Base-by-base conservation (phyloP, 2,113 vertebrate species). In the Myrmecophaga tridactyla region DNA sequence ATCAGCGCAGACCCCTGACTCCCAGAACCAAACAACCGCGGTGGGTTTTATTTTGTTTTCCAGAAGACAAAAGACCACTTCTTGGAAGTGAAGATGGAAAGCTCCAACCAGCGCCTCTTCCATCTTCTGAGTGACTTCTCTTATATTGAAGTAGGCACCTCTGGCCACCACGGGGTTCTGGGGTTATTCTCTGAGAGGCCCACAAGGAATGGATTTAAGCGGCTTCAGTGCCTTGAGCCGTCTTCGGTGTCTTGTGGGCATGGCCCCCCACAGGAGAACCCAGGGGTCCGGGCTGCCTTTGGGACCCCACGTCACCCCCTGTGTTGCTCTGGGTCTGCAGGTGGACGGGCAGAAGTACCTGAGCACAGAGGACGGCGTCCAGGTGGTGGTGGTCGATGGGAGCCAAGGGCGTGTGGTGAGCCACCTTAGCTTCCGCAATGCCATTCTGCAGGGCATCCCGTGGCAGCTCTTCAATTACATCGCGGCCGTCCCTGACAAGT, bases 111-210 rank as follows among this genome's bases (percentile, higher is more conserved):
- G 39, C 99, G 99, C 63, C 99, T 99, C 97, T 99, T 99, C 97
- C 99, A 99, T 97, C 99, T 99, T 39, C 98, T 98, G 93, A 99
- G 99, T n/a, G 99, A 99, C 96, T 99, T 99, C 56, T 98, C 99
- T 7, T 99, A 99, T 70, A 98, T 98, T 29, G 98, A 99, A 98
- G 99, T 99, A 97, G 94, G 97, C 5, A 27, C 6, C 43, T 29
- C 8, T 1, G 23, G 48, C 12, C 69, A 9, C 36, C 8, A 18
- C 3, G 0, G 2, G 0, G 12, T 2, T 14, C 1, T 0, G 4
- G 56, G 23, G 31, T 27, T 60, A 15, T 62, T 51, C 21, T 1
- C 0, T 0, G 6, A 3, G 0, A n/a, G 41, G 67, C 36, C 62
- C 46, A 3, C 2, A 1, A 4, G 34, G 48, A 48, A 36, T 2